phyloP scores from a whole-genome alignment of 2,797 vertebrate genomes.

The Sebastes paucispinis region DNA sequence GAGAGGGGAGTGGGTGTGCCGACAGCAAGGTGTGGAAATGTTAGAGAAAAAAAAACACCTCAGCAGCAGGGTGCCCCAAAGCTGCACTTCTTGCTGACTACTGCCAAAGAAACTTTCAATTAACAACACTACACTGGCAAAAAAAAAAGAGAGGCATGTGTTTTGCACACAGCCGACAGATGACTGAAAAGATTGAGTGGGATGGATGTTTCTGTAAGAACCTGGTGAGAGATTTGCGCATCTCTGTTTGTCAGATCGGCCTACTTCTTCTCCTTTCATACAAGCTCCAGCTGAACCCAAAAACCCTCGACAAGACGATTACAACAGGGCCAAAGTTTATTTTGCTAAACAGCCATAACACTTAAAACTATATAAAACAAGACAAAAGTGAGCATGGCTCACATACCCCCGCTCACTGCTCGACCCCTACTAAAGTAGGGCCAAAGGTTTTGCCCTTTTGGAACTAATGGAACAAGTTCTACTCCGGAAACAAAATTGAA shows the following conservation, averaged over 20 bases:
- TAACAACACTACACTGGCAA: neutral
- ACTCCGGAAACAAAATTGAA: no score
- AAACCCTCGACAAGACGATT: constrained; percentile 2
- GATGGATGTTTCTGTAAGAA: constrained; percentile 19
- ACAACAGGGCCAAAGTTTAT: constrained; percentile 35
- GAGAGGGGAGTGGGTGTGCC: constrained; percentile 20
- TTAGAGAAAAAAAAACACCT: constrained; percentile 21
- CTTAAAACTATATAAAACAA: neutral
- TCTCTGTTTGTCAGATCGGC: constrained; percentile 6
- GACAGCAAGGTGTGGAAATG: constrained; percentile 54
- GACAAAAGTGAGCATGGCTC: no score
- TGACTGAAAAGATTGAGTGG: constrained; percentile 2
- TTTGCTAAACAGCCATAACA: neutral
- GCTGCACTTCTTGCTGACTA: constrained; percentile 17
- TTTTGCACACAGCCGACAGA: constrained; percentile 1
- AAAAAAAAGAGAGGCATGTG: neutral
- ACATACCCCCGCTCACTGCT: no score
- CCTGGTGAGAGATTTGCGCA: neutral
- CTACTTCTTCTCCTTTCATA: constrained; percentile 16
- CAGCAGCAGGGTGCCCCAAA: constrained; percentile 9
- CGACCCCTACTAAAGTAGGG: no score
- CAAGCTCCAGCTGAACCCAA: constrained; percentile 2
- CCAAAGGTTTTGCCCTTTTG: no score
- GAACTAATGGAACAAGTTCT: no score
- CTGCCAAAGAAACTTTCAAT: constrained; percentile 25